Percentiles rank a stretch among this genome's conserved stretches.
Evolutionary conservation across 1,140 invertebrate species (phyloP).

Genomic region (Aphelinus certus): DNA sequence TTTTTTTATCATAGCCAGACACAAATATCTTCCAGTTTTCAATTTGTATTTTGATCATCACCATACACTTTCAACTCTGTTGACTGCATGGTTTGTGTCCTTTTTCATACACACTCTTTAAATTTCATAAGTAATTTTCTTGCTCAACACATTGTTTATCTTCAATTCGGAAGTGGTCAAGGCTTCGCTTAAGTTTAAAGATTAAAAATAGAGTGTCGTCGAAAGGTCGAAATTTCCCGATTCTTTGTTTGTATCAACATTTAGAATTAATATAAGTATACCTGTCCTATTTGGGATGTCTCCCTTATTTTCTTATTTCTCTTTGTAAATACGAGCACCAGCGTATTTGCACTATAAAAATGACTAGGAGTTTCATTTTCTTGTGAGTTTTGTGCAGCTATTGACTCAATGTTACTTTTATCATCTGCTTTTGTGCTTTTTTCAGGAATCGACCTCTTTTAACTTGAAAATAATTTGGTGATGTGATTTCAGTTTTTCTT

Average conservation of each 20-base stretch:
- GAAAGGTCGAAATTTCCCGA: constrained; percentile 13
- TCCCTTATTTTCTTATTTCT: not conserved
- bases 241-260: constrained; percentile 20
- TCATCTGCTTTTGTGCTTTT: constrained; percentile 18
- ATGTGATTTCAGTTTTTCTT: too few relatives aligned
- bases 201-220: constrained; percentile 15
- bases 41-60: constrained; percentile 2
- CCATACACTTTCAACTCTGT: not conserved
- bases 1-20: constrained; percentile 26
- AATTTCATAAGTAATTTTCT: constrained; percentile 23
- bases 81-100: constrained; percentile 41
- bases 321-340: constrained; percentile 22
- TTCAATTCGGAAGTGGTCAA: constrained; percentile 40
- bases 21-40: constrained; percentile 8
- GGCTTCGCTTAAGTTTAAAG: constrained; percentile 36
- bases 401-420: constrained; percentile 35
- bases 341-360: constrained; percentile 39
- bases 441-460: constrained; percentile 11
- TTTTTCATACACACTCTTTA: constrained; percentile 24
- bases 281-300: constrained; percentile 19
- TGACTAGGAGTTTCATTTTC: constrained; percentile 35
- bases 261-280: constrained; percentile 19
- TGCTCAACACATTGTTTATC: constrained; percentile 29
- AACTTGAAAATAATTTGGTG: constrained; percentile 9
- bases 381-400: constrained; percentile 32